A percentile compares a stretch with the other conserved stretches of the same genome.
phyloP scores from a whole-genome alignment of 35 echinoderm and acorn worm genomes.

The Diadema setosum region DNA sequence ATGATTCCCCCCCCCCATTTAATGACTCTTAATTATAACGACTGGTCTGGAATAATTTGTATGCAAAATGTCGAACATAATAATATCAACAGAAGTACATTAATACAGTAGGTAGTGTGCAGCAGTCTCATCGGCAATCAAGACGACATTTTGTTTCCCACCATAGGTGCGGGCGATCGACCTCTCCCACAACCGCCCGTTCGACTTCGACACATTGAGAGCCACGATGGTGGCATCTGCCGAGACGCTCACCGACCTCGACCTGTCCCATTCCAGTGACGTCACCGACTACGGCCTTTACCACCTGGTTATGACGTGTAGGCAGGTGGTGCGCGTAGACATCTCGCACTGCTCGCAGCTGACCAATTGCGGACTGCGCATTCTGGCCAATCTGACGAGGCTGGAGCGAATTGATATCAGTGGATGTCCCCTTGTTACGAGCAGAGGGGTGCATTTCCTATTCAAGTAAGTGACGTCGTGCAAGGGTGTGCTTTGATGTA shows the following conservation, averaged over 20 bases:
- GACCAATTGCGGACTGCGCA: conserved; percentile 48
- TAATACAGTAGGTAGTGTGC: too few relatives aligned
- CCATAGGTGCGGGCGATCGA: not conserved
- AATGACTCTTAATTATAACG: too few relatives aligned
- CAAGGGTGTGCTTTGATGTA: too few relatives aligned
- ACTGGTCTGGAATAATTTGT: too few relatives aligned
- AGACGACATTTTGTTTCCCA: too few relatives aligned
- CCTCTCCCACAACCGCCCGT: not conserved
- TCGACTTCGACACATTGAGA: conserved; percentile 7
- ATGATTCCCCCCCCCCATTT: too few relatives aligned
- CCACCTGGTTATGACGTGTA: conserved; percentile 12
- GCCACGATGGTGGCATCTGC: conserved; percentile 1
- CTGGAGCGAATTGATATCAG: conserved; percentile 57
- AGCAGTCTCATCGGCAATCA: too few relatives aligned
- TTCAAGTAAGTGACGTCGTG: conserved; percentile 22
- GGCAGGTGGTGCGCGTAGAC: not conserved
- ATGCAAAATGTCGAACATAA: too few relatives aligned
- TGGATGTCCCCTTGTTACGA: conserved; percentile 51
- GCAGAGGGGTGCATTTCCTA: conserved; percentile 29
- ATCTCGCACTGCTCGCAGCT: conserved; percentile 44
- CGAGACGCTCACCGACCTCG: not conserved
- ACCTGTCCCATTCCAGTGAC: conserved; percentile 72
- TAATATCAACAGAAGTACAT: too few relatives aligned
- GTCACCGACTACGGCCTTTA: conserved; percentile 54
- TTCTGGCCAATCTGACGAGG: not conserved